These are phyloP conservation scores for Tricholauxania praeusta DNA, from an alignment of 2,888 invertebrate genomes.

Conservation along the genomic window DNA sequence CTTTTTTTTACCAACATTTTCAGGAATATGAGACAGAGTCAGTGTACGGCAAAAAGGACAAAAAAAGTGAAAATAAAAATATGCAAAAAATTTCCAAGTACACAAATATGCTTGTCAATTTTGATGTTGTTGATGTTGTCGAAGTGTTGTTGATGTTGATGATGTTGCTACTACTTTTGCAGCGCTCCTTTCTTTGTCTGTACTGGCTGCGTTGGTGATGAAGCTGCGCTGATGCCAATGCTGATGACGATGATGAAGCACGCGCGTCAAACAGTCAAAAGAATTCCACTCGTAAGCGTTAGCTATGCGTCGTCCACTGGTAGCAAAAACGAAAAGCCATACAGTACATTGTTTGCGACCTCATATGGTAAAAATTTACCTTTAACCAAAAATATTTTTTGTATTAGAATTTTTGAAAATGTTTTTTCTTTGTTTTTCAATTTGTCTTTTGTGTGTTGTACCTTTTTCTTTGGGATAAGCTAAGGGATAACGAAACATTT, in stretches of 20 bases:
- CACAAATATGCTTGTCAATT: too few species aligned
- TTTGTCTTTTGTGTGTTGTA: too few species aligned
- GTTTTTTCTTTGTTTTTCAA: too few species aligned
- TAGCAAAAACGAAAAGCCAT: not conserved
- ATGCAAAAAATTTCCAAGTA: too few species aligned
- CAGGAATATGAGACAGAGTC: too few species aligned
- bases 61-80: too few species aligned
- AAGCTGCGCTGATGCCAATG: not conserved
- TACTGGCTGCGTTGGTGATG: not conserved
- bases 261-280: slow-evolving; percentile 27
- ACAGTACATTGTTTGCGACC: not conserved
- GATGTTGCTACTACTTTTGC: not conserved
- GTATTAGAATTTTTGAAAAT: slow-evolving; percentile 8
- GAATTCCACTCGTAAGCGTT: slow-evolving; percentile 2
- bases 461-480: too few species aligned
- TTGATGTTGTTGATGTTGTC: not conserved
- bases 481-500: too few species aligned
- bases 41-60: too few species aligned
- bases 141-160: not conserved
- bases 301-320: not conserved
- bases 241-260: slow-evolving; percentile 26
- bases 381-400: slow-evolving; percentile 12
- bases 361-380: not conserved
- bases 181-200: not conserved
- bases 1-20: too few species aligned